Percentiles rank a stretch among this genome's conserved stretches.
Evolutionary conservation across 2,888 invertebrate species (phyloP).

Genomic region (Cinara cedri): DNA sequence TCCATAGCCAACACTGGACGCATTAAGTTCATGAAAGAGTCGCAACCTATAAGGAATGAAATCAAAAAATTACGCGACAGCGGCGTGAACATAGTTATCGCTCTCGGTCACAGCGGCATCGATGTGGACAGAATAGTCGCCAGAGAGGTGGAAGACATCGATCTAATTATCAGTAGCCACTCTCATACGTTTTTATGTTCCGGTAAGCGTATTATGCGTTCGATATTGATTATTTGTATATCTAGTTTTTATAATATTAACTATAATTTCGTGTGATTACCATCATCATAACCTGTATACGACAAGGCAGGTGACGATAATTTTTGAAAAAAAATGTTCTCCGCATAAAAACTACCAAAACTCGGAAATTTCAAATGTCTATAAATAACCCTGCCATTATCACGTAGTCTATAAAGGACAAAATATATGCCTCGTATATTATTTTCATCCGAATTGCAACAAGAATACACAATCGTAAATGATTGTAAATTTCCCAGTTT

Average conservation of each 20-base stretch:
- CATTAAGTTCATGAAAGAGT: conserved; percentile 73
- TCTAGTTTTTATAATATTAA: neutral
- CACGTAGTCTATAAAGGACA: too few relatives aligned
- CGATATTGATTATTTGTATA: neutral
- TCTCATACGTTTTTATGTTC: conserved; percentile 85
- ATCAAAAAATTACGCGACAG: conserved; percentile 69
- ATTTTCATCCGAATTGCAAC: too few relatives aligned
- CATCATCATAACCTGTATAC: too few relatives aligned
- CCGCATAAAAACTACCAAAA: too few relatives aligned
- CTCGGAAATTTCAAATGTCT: too few relatives aligned
- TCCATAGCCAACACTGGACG: conserved; percentile 63
- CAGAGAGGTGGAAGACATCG: conserved; percentile 76
- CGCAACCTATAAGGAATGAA: conserved; percentile 72
- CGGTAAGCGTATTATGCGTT: neutral
- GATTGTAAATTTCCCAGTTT: too few relatives aligned
- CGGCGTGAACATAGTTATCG: conserved; percentile 82
- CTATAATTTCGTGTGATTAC: neutral
- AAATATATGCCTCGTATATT: too few relatives aligned
- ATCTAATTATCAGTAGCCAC: conserved; percentile 89
- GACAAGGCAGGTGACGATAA: too few relatives aligned
- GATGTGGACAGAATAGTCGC: conserved; percentile 79
- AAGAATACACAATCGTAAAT: too few relatives aligned
- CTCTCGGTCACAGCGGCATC: conserved; percentile 88
- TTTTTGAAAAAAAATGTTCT: too few relatives aligned
- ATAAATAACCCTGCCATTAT: too few relatives aligned